A percentile compares a stretch with the other conserved stretches of the same genome.
Conservation (phyloP, 1,140 invertebrate species). For the Psix sp. region DNA sequence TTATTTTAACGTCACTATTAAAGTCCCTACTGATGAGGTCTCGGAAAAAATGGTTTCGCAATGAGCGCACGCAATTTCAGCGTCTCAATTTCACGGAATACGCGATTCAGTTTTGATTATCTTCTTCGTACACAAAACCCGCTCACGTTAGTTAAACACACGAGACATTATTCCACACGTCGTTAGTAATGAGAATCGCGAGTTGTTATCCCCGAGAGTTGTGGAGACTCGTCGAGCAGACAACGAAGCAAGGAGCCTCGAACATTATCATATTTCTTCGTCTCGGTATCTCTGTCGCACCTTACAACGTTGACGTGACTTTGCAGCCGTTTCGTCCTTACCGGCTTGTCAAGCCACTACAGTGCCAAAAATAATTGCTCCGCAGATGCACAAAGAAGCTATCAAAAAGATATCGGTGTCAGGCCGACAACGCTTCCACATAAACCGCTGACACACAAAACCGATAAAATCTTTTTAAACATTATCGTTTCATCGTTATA, state of each 20-base stretch:
- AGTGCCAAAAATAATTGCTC: conserved; percentile 63
- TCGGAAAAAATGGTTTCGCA: too few species aligned
- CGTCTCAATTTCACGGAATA: conserved; percentile 37
- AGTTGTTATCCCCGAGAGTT: conserved; percentile 58
- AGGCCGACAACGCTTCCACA: conserved; percentile 20
- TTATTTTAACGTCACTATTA: conserved; percentile 43
- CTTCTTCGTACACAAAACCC: conserved; percentile 15
- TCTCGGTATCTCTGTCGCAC: conserved; percentile 21
- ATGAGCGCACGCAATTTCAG: conserved; percentile 3
- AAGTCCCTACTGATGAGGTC: conserved; percentile 2
- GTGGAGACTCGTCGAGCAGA: too few species aligned
- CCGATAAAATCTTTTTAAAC: conserved; percentile 22
- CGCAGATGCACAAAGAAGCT: conserved; percentile 53
- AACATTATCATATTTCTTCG: conserved; percentile 68
- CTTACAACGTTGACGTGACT: neutral
- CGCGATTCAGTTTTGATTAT: conserved; percentile 35
- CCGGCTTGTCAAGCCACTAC: conserved; percentile 36
- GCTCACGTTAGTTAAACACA: conserved; percentile 34
- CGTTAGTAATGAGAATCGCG: conserved; percentile 50
- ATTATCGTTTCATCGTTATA: conserved; percentile 24
- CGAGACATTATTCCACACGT: conserved; percentile 34
- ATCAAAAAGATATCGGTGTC: conserved; percentile 62
- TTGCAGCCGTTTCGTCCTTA: conserved; percentile 30
- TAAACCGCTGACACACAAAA: conserved; percentile 16
- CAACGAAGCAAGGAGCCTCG: conserved; percentile 44